phyloP scores from a whole-genome alignment of 1,140 invertebrate species.

The Meloidogyne chitwoodi region DNA sequence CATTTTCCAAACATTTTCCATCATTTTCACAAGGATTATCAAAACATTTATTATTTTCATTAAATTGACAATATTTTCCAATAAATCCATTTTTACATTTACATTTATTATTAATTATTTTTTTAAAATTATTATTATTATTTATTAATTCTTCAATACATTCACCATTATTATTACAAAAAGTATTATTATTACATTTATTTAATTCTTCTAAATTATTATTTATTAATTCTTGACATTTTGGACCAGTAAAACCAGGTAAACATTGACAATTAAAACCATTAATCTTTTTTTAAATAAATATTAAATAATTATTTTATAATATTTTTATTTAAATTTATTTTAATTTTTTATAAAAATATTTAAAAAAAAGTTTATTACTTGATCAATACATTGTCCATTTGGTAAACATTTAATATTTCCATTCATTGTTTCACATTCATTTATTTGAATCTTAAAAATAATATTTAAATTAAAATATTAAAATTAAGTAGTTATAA shows the following conservation, averaged over 20 bases:
- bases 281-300: background rate
- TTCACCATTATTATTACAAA: background rate
- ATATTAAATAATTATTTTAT: too few species aligned
- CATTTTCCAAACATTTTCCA: slow-evolving; percentile 30
- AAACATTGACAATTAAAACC: slow-evolving; percentile 22
- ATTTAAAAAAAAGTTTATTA: background rate
- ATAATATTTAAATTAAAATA: too few species aligned
- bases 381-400: slow-evolving; percentile 56
- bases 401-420: slow-evolving; percentile 33
- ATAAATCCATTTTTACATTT: background rate
- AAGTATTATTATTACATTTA: background rate
- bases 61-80: slow-evolving; percentile 7
- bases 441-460: slow-evolving; percentile 46
- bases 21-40: slow-evolving; percentile 41
- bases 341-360: too few species aligned
- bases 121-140: too few species aligned
- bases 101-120: background rate
- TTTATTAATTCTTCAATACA: background rate
- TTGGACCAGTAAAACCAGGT: slow-evolving; percentile 21
- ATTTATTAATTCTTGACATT: slow-evolving; percentile 11
- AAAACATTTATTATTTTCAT: slow-evolving; percentile 28
- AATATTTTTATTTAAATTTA: too few species aligned
- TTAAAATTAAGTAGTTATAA: too few species aligned
- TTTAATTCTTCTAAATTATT: background rate
- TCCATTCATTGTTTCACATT: slow-evolving; percentile 33